Evolutionary conservation across 2,888 invertebrate genomes (phyloP).

Genomic region (Morpho deidamia): DNA sequence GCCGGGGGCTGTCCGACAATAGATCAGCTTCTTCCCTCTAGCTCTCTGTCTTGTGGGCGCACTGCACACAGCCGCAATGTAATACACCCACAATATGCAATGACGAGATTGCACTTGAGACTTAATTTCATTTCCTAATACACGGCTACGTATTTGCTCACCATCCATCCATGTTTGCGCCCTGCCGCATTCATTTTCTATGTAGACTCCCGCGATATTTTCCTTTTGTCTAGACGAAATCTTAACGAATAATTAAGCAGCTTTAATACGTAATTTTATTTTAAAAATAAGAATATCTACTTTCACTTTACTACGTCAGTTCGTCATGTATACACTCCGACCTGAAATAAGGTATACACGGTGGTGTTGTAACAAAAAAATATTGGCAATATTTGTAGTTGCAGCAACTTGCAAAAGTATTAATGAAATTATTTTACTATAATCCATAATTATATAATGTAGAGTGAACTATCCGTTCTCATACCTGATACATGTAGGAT

Average conservation of each 20-base stretch:
- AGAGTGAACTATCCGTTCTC: too few relatives aligned
- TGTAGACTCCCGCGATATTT: conserved; percentile 65
- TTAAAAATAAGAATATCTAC: too few relatives aligned
- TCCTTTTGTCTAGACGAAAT: conserved; percentile 78
- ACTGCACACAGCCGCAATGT: conserved; percentile 21
- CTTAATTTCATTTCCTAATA: conserved; percentile 75
- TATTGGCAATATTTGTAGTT: too few relatives aligned
- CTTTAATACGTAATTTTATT: conserved; percentile 20
- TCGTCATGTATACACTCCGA: too few relatives aligned
- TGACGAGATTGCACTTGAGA: conserved; percentile 58
- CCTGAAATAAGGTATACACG: too few relatives aligned
- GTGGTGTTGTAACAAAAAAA: too few relatives aligned
- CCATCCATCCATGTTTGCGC: conserved; percentile 66
- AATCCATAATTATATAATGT: too few relatives aligned
- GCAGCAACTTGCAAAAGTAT: too few relatives aligned
- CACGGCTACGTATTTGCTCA: conserved; percentile 57
- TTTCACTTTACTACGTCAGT: too few relatives aligned
- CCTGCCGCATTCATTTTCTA: conserved; percentile 62
- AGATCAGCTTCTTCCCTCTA: conserved; percentile 29
- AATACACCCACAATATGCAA: conserved; percentile 37
- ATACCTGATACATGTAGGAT: too few relatives aligned
- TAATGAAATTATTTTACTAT: too few relatives aligned
- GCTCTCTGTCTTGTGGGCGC: conserved; percentile 24
- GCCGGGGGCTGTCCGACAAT: conserved; percentile 31
- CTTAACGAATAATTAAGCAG: conserved; percentile 70